These are phyloP conservation scores for Metaphire vulgaris DNA, from an alignment of 1,140 invertebrate genomes.

Conservation along the genomic window DNA sequence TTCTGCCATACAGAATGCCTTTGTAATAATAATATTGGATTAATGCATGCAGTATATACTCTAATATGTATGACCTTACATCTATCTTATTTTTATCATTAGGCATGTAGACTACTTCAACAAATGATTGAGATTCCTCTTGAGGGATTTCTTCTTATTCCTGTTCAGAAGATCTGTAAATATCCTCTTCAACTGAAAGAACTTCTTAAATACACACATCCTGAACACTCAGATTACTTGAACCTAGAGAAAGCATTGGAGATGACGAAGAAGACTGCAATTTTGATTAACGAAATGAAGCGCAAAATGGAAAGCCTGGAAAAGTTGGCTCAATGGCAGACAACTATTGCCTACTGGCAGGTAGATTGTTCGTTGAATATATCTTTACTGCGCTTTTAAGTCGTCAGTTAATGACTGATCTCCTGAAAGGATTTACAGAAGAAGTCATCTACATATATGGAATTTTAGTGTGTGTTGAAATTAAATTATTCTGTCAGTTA, in stretches of 20 bases:
- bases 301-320: constrained; percentile 73
- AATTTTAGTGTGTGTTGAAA: too few species aligned
- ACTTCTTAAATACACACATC: constrained; percentile 55
- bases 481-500: too few species aligned
- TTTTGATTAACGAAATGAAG: constrained; percentile 71
- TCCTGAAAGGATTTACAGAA: too few species aligned
- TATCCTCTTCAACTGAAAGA: constrained; percentile 82
- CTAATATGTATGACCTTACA: too few species aligned
- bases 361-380: too few species aligned
- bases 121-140: constrained; percentile 77
- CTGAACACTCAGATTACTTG: constrained; percentile 64
- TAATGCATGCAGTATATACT: too few species aligned
- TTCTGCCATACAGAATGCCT: too few species aligned
- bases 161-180: constrained; percentile 86
- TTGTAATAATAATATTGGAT: too few species aligned
- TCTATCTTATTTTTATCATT: too few species aligned
- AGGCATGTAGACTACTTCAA: constrained; percentile 69
- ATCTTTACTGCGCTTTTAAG: too few species aligned
- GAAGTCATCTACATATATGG: too few species aligned
- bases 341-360: constrained; percentile 71
- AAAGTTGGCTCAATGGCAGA: constrained; percentile 72
- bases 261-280: constrained; percentile 67
- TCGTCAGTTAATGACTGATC: too few species aligned
- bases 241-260: constrained; percentile 64
- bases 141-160: constrained; percentile 79